Percentiles rank a stretch among this genome's conserved stretches.
phyloP scores from a whole-genome alignment of 2,113 vertebrate species.

The Pontoporia blainvillei region DNA sequence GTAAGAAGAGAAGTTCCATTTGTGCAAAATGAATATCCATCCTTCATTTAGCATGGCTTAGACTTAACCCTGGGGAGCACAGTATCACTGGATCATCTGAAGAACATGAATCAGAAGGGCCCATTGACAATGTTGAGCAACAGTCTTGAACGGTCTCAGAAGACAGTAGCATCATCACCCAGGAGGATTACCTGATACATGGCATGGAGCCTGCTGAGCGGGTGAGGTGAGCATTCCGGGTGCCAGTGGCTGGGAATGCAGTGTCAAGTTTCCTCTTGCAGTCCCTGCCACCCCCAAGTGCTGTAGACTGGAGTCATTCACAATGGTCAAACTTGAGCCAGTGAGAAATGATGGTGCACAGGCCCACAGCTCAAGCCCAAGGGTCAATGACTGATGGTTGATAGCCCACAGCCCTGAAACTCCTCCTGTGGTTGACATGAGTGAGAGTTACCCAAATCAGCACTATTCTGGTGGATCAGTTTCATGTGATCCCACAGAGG shows the following conservation, averaged over 20 bases:
- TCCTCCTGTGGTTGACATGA: not conserved
- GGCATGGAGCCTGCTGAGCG: not conserved
- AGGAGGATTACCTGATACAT: not conserved
- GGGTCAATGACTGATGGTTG: not conserved
- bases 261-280: not conserved
- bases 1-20: not conserved
- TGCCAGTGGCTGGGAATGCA: too few species aligned
- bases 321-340: not conserved
- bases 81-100: not conserved
- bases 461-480: not conserved
- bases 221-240: too few species aligned
- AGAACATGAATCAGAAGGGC: not conserved
- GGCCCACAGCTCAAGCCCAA: not conserved
- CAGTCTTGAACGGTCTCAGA: not conserved
- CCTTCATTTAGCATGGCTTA: not conserved
- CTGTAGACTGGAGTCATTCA: not conserved
- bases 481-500: not conserved
- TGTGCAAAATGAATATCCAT: not conserved
- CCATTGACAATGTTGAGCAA: not conserved
- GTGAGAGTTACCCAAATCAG: not conserved
- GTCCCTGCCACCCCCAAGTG: too few species aligned
- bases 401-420: not conserved
- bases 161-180: not conserved
- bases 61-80: not conserved
- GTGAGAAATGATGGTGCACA: not conserved